Percentiles rank a stretch among this genome's conserved stretches.
Conservation (phyloP, 2,797 vertebrate species). For the Cetoscarus ocellatus region DNA sequence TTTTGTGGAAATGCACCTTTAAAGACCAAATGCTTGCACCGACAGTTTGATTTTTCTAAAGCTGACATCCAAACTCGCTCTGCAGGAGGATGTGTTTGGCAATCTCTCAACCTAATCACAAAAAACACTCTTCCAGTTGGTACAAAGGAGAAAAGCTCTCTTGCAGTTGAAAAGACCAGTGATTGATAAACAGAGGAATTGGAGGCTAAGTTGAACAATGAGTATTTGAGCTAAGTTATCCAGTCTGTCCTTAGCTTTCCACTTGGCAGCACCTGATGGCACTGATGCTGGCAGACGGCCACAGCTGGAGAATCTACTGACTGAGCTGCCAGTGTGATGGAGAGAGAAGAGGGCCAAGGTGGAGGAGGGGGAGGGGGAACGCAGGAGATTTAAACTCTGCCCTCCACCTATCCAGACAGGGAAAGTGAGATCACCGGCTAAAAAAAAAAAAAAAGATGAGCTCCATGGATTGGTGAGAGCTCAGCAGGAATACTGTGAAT, state of each 20-base stretch:
- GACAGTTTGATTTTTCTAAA: neutral
- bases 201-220: slow-evolving; percentile 30
- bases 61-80: neutral
- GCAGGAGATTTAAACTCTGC: slow-evolving; percentile 57
- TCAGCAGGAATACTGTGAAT: slow-evolving; percentile 50
- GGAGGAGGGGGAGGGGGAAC: neutral
- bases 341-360: slow-evolving; percentile 34
- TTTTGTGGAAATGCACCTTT: too few species aligned
- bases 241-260: slow-evolving; percentile 18
- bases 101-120: neutral
- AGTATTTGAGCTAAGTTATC: slow-evolving; percentile 23
- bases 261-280: slow-evolving; percentile 51
- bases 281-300: slow-evolving; percentile 48
- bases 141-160: neutral
- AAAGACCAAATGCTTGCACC: too few species aligned
- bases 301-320: slow-evolving; percentile 48
- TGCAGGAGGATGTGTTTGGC: neutral
- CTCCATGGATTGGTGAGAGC: slow-evolving; percentile 41
- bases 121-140: neutral
- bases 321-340: slow-evolving; percentile 55
- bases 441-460: slow-evolving; percentile 60
- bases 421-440: slow-evolving; percentile 54
- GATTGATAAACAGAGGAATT: slow-evolving; percentile 23
- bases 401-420: slow-evolving; percentile 43
- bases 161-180: slow-evolving; percentile 12